Conservation (phyloP, 2,888 invertebrate species). For the Hermodice carunculata region DNA sequence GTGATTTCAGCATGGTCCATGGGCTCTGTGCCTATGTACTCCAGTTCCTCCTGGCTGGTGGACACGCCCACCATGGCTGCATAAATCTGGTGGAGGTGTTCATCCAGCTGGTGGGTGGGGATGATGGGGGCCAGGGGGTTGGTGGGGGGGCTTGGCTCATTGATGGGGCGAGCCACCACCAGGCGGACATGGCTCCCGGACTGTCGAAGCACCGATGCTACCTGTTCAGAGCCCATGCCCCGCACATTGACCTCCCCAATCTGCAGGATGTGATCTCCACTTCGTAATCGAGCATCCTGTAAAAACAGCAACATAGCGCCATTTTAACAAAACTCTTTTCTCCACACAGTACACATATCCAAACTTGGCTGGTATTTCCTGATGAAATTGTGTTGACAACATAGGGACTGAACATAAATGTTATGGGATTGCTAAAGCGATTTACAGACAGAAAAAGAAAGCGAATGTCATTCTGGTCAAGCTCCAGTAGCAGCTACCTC, state of each 20-base stretch:
- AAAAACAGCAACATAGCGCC: constrained; percentile 46
- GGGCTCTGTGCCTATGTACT: no score
- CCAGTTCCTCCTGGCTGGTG: constrained; percentile 1
- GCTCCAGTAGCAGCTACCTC: no score
- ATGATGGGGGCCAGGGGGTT: constrained; percentile 84
- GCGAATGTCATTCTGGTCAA: no score
- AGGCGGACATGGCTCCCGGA: constrained; percentile 95
- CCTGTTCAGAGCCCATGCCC: constrained; percentile 95
- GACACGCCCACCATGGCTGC: constrained; percentile 22
- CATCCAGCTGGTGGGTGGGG: constrained; percentile 88
- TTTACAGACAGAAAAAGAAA: no score
- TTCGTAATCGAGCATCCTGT: constrained; percentile 93
- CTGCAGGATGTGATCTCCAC: constrained; percentile 98
- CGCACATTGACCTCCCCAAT: constrained; percentile 88
- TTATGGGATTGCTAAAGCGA: no score
- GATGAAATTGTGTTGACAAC: no score
- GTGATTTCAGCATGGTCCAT: no score
- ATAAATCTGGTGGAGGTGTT: constrained; percentile 75
- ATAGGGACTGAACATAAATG: no score
- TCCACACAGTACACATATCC: no score
- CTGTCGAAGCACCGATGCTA: constrained; percentile 94
- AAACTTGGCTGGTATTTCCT: no score
- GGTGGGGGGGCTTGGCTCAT: constrained; percentile 50
- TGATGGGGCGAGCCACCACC: constrained; percentile 84
- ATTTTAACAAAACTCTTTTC: no score